phyloP scores from a whole-genome alignment of 2,113 vertebrate genomes.

The Triplophysa siluroides region DNA sequence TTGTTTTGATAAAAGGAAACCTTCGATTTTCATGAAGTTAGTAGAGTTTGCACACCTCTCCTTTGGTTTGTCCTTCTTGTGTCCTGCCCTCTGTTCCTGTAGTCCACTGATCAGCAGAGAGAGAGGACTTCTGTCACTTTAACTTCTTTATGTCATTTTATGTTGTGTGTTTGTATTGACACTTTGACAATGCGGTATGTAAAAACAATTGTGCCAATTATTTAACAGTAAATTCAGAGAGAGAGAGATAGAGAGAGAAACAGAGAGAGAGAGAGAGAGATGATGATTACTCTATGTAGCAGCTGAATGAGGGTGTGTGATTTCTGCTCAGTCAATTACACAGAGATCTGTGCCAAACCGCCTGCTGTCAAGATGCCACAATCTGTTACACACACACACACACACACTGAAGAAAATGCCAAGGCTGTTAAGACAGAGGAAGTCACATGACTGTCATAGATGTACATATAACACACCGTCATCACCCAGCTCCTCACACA shows the following conservation, averaged over 20 bases:
- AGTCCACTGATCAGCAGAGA: too few relatives aligned
- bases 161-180: too few relatives aligned
- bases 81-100: slow-evolving; percentile 13
- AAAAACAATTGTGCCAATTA: too few relatives aligned
- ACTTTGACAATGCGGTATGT: too few relatives aligned
- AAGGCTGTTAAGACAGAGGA: too few relatives aligned
- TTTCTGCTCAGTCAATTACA: slow-evolving; percentile 67
- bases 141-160: too few relatives aligned
- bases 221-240: too few relatives aligned
- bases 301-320: slow-evolving; percentile 39
- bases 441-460: not conserved
- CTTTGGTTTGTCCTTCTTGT: slow-evolving; percentile 1
- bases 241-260: not conserved
- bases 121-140: too few relatives aligned
- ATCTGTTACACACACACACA: not conserved
- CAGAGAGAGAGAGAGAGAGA: slow-evolving; percentile 1
- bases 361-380: slow-evolving; percentile 48
- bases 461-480: too few relatives aligned
- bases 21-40: too few relatives aligned
- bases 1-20: too few relatives aligned
- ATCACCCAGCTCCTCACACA: too few relatives aligned
- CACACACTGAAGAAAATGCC: not conserved
- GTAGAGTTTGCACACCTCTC: not conserved
- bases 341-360: slow-evolving; percentile 60
- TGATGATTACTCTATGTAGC: not conserved